phyloP scores from a whole-genome alignment of 2,797 vertebrate genomes.

The Phrynocephalus vlangalii region DNA sequence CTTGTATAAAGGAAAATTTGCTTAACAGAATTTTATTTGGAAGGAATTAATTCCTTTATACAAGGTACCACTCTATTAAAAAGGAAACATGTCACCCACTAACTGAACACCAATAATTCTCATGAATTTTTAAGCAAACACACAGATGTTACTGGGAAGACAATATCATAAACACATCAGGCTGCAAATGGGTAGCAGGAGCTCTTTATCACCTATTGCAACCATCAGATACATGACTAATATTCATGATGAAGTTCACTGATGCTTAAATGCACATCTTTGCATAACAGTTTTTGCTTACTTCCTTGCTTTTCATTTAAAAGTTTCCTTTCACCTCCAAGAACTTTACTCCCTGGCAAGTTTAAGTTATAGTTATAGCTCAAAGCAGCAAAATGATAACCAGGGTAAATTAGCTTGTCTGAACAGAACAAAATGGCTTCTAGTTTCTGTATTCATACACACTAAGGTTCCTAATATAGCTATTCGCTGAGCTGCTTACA shows the following conservation, averaged over 20 bases:
- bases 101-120: constrained; percentile 90
- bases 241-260: constrained; percentile 51
- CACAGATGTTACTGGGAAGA: constrained; percentile 85
- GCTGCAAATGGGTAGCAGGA: constrained; percentile 69
- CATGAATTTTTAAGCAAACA: constrained; percentile 95
- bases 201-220: constrained; percentile 70
- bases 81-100: constrained; percentile 79
- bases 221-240: constrained; percentile 65
- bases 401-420: constrained; percentile 29
- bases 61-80: constrained; percentile 42
- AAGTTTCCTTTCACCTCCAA: constrained; percentile 33
- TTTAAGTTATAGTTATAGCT: constrained; percentile 13
- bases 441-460: constrained; percentile 61
- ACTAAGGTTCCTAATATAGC: constrained; percentile 69
- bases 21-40: no score
- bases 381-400: constrained; percentile 48
- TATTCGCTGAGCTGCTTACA: constrained; percentile 65
- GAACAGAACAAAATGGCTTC: constrained; percentile 57
- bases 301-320: constrained; percentile 32
- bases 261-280: constrained; percentile 56
- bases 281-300: constrained; percentile 25
- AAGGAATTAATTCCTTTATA: no score
- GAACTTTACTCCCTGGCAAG: constrained; percentile 45
- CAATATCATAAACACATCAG: constrained; percentile 80
- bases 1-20: no score